Conservation (phyloP, 2,113 vertebrate species). For the Nyctereutes procyonoides region DNA sequence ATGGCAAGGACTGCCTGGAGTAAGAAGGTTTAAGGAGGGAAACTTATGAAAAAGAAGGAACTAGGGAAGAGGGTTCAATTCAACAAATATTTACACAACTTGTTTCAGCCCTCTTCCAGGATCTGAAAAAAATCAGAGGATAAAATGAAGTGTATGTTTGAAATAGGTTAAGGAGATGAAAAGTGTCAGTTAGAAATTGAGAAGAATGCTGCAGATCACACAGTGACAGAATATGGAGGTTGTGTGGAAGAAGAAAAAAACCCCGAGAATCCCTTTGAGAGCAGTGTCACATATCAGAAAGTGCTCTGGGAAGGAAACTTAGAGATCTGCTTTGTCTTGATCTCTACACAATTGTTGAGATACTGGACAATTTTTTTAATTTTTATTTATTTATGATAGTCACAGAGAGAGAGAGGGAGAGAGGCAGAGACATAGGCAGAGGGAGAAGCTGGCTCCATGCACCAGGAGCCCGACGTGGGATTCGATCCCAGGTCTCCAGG, state of each 20-base stretch:
- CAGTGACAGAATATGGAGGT: slow-evolving; percentile 28
- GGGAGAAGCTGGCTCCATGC: too few relatives aligned
- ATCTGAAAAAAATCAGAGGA: neutral
- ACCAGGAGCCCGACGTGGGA: too few relatives aligned
- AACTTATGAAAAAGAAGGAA: neutral
- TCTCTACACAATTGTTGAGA: neutral
- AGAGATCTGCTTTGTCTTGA: neutral
- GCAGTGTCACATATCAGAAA: neutral
- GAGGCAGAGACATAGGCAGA: too few relatives aligned
- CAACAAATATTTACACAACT: neutral
- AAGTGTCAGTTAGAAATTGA: neutral
- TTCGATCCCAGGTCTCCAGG: too few relatives aligned
- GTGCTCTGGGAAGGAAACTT: neutral
- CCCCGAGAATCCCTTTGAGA: neutral
- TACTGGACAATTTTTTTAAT: neutral
- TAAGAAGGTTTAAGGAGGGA: neutral
- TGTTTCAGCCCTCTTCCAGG: neutral
- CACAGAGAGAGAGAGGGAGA: too few relatives aligned
- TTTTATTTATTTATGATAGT: too few relatives aligned
- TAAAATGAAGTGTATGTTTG: slow-evolving; percentile 8
- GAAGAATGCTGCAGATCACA: slow-evolving; percentile 11
- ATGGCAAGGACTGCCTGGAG: neutral
- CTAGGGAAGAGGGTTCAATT: neutral
- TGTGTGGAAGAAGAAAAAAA: neutral
- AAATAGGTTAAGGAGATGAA: slow-evolving; percentile 9